phyloP scores from a whole-genome alignment of 2,113 vertebrate genomes.

The Mionectes macconnelli region DNA sequence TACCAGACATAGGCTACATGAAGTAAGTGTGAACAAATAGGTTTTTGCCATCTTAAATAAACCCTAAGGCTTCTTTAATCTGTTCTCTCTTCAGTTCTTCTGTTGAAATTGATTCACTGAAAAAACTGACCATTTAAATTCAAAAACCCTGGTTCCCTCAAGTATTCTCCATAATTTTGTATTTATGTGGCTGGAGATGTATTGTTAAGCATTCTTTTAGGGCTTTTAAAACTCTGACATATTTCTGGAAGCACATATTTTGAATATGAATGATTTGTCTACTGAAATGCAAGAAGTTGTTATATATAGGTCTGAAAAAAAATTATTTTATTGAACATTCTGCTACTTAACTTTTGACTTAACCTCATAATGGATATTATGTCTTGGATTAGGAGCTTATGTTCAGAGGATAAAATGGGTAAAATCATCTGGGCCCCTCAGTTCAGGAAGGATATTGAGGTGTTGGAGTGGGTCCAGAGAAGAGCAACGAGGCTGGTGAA shows the following conservation, averaged over 20 bases:
- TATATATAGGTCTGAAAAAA: neutral
- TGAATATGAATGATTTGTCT: neutral
- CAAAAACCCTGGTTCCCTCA: neutral
- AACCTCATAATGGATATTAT: neutral
- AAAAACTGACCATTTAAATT: constrained; percentile 56
- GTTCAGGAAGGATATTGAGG: too few species aligned
- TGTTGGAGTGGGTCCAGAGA: too few species aligned
- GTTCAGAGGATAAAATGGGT: neutral
- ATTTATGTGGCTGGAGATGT: neutral
- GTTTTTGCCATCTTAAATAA: neutral
- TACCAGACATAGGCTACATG: neutral
- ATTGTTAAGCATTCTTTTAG: neutral
- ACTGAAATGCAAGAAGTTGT: neutral
- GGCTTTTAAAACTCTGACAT: neutral
- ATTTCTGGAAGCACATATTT: neutral
- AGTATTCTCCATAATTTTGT: neutral
- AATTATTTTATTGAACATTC: neutral
- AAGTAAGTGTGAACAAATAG: neutral
- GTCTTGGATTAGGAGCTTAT: neutral
- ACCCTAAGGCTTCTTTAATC: neutral
- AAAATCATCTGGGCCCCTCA: too few species aligned
- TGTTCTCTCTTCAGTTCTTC: neutral
- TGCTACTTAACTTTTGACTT: neutral
- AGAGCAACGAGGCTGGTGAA: too few species aligned
- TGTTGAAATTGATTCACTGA: constrained; percentile 27